Base-by-base conservation (phyloP, 2,113 vertebrate species). In the Edolisoma coerulescens region DNA sequence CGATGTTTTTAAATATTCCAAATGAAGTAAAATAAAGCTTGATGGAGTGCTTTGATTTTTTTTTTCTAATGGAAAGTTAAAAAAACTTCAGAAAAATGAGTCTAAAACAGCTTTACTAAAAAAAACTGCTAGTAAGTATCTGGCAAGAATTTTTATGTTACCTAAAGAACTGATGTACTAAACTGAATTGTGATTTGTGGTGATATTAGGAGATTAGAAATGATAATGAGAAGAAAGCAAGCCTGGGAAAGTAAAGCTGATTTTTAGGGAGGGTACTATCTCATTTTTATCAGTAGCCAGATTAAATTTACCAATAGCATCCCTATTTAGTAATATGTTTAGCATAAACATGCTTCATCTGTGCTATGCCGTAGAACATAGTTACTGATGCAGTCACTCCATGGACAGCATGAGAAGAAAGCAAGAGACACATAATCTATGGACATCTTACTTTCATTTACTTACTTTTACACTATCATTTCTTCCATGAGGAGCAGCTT, bases 351-450 rank as follows among this genome's bases (percentile, higher is more conserved):
- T 41, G 1, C 39, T 73, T 45, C 3, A 10, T n/a, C 20, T 42
- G 8, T 0, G 0, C 26, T 12, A 0, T 49, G 10, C 21, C 16
- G n/a, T 80, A 50, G 18, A 60, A 32, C 4, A 10, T 37, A 4
- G 1, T 78, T 86, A 76, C 47, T 80, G 16, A 60, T 47, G 26
- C n/a, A 23, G 37, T 71, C 1, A 5, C 11, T 63, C 37, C 3
- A 7, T 32, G 26, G 42, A 8, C 33, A 71, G 19, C 9, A 8
- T 33, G 11, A 27, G 21, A 52, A 57, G 27, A 61, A 53, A 44
- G n/a, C 5, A 60, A 74, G 49, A 60, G 16, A 30, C 1, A 26
- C 6, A 63, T 44, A 70, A 23, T 54, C 22, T 26, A 0, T 41
- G 20, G 41, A 10, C 9, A 1, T 4, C 28, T 42, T 59, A n/a